phyloP scores from a whole-genome alignment of 2,797 vertebrate genomes.

The Crax fasciolata region DNA sequence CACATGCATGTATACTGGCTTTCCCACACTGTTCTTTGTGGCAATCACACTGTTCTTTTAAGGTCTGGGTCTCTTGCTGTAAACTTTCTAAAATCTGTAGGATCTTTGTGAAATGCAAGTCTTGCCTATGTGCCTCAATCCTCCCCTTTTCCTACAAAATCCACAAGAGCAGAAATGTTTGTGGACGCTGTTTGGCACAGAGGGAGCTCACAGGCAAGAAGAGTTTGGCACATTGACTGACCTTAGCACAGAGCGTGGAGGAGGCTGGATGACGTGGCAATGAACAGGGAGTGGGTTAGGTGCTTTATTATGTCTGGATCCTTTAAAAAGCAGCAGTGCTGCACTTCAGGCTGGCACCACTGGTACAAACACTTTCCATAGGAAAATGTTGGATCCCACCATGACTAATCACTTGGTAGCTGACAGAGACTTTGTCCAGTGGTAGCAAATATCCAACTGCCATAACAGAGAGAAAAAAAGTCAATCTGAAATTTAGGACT shows the following conservation, averaged over 20 bases:
- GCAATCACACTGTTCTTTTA: slow-evolving; percentile 72
- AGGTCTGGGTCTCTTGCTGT: slow-evolving; percentile 49
- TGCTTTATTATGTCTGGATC: background rate
- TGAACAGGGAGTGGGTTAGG: background rate
- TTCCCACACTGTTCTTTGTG: slow-evolving; percentile 74
- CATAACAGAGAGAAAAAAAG: slow-evolving; percentile 1
- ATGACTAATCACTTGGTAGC: background rate
- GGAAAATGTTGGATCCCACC: background rate
- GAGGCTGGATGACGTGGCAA: background rate
- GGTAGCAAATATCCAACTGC: background rate
- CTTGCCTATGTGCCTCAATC: background rate
- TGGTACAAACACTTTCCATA: slow-evolving; percentile 14
- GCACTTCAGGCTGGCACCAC: background rate
- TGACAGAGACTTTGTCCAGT: slow-evolving; percentile 1
- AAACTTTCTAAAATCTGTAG: slow-evolving; percentile 50
- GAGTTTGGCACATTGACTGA: background rate
- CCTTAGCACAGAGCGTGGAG: background rate
- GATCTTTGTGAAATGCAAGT: background rate
- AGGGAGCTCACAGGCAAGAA: background rate
- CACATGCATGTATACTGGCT: slow-evolving; percentile 73
- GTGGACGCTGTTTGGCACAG: background rate
- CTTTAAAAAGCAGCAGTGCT: slow-evolving; percentile 28
- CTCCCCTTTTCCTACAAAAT: background rate
- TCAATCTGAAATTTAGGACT: background rate
- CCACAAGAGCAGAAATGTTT: background rate